A percentile compares a stretch with the other conserved stretches of the same genome.
phyloP scores from a whole-genome alignment of 2,888 invertebrate species.

The Pimpla rufipes region DNA sequence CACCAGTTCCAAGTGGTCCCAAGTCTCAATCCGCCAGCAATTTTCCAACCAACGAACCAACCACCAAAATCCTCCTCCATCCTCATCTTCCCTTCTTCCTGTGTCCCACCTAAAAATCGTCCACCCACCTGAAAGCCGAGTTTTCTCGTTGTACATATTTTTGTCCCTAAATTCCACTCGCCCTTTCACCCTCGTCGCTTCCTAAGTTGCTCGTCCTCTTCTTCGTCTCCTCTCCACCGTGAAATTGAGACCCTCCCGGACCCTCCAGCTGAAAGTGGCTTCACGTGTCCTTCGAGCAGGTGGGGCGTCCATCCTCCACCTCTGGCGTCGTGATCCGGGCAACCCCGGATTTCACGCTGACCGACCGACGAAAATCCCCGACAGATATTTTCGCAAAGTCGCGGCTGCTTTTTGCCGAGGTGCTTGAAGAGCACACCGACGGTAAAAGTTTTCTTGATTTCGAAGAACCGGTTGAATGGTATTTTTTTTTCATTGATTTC shows the following conservation, averaged over 20 bases:
- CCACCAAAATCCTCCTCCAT: not conserved
- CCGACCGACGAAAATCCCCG: too few species aligned
- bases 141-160: not conserved
- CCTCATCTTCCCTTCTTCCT: not conserved
- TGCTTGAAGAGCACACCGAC: too few species aligned
- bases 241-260: conserved; percentile 59
- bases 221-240: conserved; percentile 53
- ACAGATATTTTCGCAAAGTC: too few species aligned
- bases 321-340: conserved; percentile 28
- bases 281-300: conserved; percentile 22
- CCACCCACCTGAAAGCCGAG: not conserved
- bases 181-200: conserved; percentile 54
- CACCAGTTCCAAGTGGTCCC: not conserved
- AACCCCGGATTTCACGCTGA: conserved; percentile 62
- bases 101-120: too few species aligned
- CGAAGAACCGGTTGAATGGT: too few species aligned
- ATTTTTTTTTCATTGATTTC: too few species aligned
- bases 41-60: not conserved
- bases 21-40: not conserved
- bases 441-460: too few species aligned
- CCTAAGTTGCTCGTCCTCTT: conserved; percentile 33
- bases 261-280: conserved; percentile 48
- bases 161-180: not conserved
- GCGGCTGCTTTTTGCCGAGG: too few species aligned
- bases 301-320: conserved; percentile 51